phyloP scores from a whole-genome alignment of 2,797 vertebrate species.

The Acrossocheilus wenchowensis region DNA sequence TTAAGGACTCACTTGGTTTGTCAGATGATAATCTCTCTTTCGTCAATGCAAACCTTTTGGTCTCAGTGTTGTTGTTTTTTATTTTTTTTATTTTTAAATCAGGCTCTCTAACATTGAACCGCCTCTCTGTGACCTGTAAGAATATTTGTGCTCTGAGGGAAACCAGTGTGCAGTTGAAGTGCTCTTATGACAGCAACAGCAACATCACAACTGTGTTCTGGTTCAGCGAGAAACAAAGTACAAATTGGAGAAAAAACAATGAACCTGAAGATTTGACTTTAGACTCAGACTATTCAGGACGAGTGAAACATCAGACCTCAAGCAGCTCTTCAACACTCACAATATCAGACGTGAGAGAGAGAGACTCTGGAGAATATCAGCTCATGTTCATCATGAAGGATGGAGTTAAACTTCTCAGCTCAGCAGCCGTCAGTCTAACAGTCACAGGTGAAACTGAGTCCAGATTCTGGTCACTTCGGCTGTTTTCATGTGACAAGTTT shows the following conservation, averaged over 20 bases:
- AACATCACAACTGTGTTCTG: neutral
- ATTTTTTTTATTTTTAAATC: neutral
- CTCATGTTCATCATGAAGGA: conserved; percentile 45
- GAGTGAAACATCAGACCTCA: conserved; percentile 20
- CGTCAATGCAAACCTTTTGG: neutral
- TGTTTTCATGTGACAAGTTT: neutral
- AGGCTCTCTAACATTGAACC: neutral
- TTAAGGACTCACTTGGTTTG: neutral
- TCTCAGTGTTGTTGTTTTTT: neutral
- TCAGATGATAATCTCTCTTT: neutral
- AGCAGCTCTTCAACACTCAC: conserved; percentile 7
- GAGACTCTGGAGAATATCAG: conserved; percentile 53
- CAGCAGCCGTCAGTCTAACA: conserved; percentile 36
- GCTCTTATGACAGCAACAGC: conserved; percentile 3
- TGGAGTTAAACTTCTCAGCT: conserved; percentile 45
- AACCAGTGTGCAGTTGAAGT: conserved; percentile 16
- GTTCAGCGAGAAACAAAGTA: too few relatives aligned
- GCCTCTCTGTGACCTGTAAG: neutral
- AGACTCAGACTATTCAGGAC: too few relatives aligned
- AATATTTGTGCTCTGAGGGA: conserved; percentile 40
- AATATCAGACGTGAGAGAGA: conserved; percentile 51
- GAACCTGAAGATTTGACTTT: too few relatives aligned
- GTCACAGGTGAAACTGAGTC: conserved; percentile 46
- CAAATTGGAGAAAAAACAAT: too few relatives aligned
- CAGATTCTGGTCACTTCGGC: neutral